phyloP scores from a whole-genome alignment of 2,888 invertebrate species.

The Calephelis perditalis region DNA sequence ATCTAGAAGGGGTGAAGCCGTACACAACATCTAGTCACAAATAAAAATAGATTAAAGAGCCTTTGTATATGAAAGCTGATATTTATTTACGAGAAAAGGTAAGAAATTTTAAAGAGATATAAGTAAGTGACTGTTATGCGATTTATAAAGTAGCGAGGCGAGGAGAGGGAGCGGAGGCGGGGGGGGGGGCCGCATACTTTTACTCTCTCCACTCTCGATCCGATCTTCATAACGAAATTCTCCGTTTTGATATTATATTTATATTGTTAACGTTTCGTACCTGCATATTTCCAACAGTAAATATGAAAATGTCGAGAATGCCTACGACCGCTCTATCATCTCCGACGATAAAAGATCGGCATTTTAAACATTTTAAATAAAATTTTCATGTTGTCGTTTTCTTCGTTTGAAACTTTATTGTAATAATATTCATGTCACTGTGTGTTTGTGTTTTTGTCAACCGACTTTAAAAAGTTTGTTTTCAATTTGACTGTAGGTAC shows the following conservation, averaged over 20 bases:
- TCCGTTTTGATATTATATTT: conserved; percentile 79
- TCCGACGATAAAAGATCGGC: conserved; percentile 60
- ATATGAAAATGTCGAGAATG: conserved; percentile 78
- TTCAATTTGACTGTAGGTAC: too few relatives aligned
- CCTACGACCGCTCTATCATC: conserved; percentile 60
- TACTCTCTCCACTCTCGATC: conserved; percentile 67
- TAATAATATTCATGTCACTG: background rate
- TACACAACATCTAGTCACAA: too few relatives aligned
- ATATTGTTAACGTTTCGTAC: conserved; percentile 75
- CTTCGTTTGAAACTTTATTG: conserved; percentile 20
- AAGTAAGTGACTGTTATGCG: conserved; percentile 27
- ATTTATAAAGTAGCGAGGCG: conserved; percentile 50
- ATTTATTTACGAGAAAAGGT: conserved; percentile 5
- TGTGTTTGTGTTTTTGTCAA: background rate
- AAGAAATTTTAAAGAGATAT: conserved; percentile 17
- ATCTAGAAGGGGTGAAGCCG: too few relatives aligned
- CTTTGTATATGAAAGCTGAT: background rate
- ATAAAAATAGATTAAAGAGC: background rate
- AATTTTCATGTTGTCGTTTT: conserved; percentile 28
- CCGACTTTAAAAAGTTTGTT: too few relatives aligned
- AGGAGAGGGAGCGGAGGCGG: conserved; percentile 34
- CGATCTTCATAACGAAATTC: conserved; percentile 78
- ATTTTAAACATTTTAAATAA: conserved; percentile 58
- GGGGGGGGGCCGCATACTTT: conserved; percentile 56
- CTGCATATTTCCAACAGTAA: conserved; percentile 79